Evolutionary conservation across 2,113 vertebrate species (phyloP), one percentile per base, ranked within the genome.

Genomic region (Mixornis gularis): DNA sequence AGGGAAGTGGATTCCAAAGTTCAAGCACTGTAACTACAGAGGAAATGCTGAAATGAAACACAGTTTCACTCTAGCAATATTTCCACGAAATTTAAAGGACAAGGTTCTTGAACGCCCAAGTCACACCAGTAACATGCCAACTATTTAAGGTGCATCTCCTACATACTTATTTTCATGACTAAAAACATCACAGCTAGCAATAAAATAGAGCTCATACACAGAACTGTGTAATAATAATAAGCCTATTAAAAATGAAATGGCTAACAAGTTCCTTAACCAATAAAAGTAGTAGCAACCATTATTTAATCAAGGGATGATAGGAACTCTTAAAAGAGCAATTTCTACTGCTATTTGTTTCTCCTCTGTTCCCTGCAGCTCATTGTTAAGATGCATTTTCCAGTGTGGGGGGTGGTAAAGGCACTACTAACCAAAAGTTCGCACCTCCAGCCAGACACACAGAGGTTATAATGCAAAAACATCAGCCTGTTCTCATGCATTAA

Each of bases 1-100:
- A 0, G 89, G 52, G 70, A 90, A 96, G 91, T 55, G 81, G 58
- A 89, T 95, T 96, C 89, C 95, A 93, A 96, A 96, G 94, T 95
- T 87, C 95, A 96, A 89, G 81, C 91, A 49, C 70, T 74, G 58
- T 52, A 91, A 62, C 70, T 85, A 38, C 79, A 92, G 44, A 82
- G 66, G 58, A 94, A 90, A 84, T 5, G 6, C 48, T 26, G 49
- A 60, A 58, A 93, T 51, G 24, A 87, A 72, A 58, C 26, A 40
- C 32, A 64, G 32, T 66, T 43, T 86, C 38, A 48, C 9, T 44
- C 41, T 10, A 82, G 56, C 40, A 53, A 4, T 10, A 14, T 25
- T 77, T 43, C 51, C 58, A 62, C 18, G 52, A 79, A 48, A 69
- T 41, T 76, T 21, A 26, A 76, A n/a, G 17, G 22, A 88, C 13